These are phyloP conservation scores for Uloborus diversus DNA, from an alignment of 1,140 invertebrate species.

Conservation along the genomic window DNA sequence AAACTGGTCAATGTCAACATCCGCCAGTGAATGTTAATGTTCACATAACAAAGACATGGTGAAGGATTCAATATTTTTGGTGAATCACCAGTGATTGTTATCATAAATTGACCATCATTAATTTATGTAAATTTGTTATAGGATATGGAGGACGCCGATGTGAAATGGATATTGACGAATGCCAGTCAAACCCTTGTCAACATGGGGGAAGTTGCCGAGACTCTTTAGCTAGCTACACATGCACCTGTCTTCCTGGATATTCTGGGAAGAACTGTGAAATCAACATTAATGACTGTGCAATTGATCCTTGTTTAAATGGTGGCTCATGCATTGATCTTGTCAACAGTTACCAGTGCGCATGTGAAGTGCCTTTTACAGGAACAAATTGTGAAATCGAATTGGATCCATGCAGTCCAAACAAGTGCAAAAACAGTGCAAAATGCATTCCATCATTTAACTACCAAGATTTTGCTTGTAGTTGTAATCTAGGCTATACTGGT, in stretches of 20 bases:
- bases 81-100: too few relatives aligned
- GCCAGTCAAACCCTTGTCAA: constrained; percentile 89
- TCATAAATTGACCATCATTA: too few relatives aligned
- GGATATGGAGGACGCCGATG: constrained; percentile 87
- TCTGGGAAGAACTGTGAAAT: constrained; percentile 80
- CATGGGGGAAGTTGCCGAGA: constrained; percentile 88
- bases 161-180: constrained; percentile 91
- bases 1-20: too few relatives aligned
- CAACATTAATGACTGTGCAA: constrained; percentile 90
- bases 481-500: constrained; percentile 83
- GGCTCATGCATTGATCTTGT: constrained; percentile 74
- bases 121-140: too few relatives aligned
- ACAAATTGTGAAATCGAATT: constrained; percentile 52
- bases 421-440: constrained; percentile 84
- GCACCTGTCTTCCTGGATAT: constrained; percentile 87
- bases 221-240: constrained; percentile 77
- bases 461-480: constrained; percentile 88
- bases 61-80: too few relatives aligned
- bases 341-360: constrained; percentile 57
- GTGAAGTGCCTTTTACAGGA: constrained; percentile 67
- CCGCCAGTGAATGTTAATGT: too few relatives aligned
- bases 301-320: constrained; percentile 80
- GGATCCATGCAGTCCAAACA: constrained; percentile 83
- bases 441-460: constrained; percentile 90
- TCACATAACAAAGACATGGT: too few relatives aligned